Evolutionary conservation across 2,797 vertebrate species (phyloP), one percentile per base, ranked within the genome.

Genomic region (Enoplosus armatus): DNA sequence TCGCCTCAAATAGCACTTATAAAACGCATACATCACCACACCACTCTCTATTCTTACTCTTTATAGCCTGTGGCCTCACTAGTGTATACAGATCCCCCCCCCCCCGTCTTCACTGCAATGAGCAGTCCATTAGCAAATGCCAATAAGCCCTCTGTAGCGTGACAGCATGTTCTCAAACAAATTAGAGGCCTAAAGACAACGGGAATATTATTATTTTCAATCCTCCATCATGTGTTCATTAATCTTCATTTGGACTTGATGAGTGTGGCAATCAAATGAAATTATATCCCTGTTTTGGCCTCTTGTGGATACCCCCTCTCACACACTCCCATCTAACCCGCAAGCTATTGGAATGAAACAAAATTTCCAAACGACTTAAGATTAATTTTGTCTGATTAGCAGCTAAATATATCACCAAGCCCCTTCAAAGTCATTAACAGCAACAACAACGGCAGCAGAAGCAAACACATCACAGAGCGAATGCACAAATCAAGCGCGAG

Each of bases 201-300:
- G 60, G 62, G 90, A 91, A 92, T 94, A 92, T 94, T 94, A 93
- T 94, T 93, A 90, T 94, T 93, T 91, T 93, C 87, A 91, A 80
- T 90, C 82, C 87, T 85, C 89, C 85, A 89, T 92, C 90, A 92
- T 93, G 82, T 90, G 91, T 94, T 93, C 92, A 94, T 95, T 94
- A 93, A 94, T 95, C 93, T 94, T 93, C 89, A 94, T 94, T 94
- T 94, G 85, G 82, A 80, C 84, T 83, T 94, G 91, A 92, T 93
- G 91, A 94, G 92, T 90, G 88, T 93, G 91, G 89, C 90, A 93
- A 94, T 94, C 90, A 93, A 93, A 94, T 91, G 58, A 92, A 92
- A 94, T 94, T 83, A 91, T 91, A 90, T 93, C 84, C 80, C 79
- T 86, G 74, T 90, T 89, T 84, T 65, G 79, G 86, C 83, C 93